Base-by-base conservation (phyloP, 2,113 vertebrate genomes). In the Stigmatopora nigra region DNA sequence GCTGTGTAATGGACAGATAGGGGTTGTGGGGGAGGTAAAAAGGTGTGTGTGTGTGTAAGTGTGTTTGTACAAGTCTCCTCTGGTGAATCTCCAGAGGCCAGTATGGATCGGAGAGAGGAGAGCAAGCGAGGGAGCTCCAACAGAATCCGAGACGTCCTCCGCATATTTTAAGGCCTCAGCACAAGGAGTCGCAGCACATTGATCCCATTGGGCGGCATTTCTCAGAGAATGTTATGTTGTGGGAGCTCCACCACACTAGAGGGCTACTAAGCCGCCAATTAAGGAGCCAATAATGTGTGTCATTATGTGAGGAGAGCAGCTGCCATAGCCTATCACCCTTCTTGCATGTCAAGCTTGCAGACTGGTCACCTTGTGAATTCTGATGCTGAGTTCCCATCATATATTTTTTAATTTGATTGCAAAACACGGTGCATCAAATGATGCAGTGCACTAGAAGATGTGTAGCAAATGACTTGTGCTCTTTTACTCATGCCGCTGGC, bases 1-100 rank as follows among this genome's bases (percentile, higher is more conserved):
- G 82, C 84, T 88, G 86, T 83, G 82, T 86, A 85, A 86, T 83
- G 87, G 84, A 84, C 72, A 87, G 81, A 84, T 85, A 77, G 84
- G 84, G 83, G 82, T 80, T 84, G 78, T 79, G 81, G 78, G 72
- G 77, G 78, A 75, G 73, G 71, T 78, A 31, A 14, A 31, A 56
- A 14, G 53, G 73, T 86, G 78, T 71, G 72, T 68, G 80, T 78
- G 73, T 69, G 79, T 68, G 65, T 72, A 75, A 72, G 67, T 65
- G 76, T 82, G 75, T 84, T 68, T 78, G 85, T 82, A 80, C 78
- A 84, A 86, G 86, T 87, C 82, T 88, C 81, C 68, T 81, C 72
- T 78, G 75, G 81, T 78, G 72, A 81, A 80, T 81, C 86, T 84
- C 83, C 59, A 45, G 78, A 78, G 82, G 72, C 67, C 52, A 20